phyloP scores from a whole-genome alignment of 2,888 invertebrate genomes.

The Philereme transversata region DNA sequence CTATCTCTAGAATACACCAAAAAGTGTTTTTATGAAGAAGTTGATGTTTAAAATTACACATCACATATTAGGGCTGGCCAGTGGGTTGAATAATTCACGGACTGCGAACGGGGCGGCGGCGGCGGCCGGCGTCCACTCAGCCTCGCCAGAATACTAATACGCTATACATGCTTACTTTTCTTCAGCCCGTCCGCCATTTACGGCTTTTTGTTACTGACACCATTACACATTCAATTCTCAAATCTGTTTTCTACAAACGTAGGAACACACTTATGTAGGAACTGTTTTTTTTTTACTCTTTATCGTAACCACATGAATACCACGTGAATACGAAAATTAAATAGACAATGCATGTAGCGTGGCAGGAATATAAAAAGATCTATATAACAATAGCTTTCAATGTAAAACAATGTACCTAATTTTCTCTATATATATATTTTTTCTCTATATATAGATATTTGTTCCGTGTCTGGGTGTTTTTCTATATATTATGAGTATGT shows the following conservation, averaged over 20 bases:
- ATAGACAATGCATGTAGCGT: not conserved
- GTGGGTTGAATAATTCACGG: constrained; percentile 63
- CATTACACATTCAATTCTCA: constrained; percentile 33
- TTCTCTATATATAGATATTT: too few relatives aligned
- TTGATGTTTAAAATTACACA: constrained; percentile 54
- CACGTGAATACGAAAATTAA: not conserved
- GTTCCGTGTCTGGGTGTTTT: too few relatives aligned
- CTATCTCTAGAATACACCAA: constrained; percentile 2
- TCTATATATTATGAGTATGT: too few relatives aligned
- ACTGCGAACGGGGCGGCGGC: constrained; percentile 45
- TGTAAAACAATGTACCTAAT: not conserved
- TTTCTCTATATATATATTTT: too few relatives aligned
- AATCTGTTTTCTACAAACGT: constrained; percentile 32
- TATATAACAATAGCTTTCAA: not conserved
- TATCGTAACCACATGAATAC: not conserved
- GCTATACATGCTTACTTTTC: constrained; percentile 45
- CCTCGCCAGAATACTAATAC: constrained; percentile 60
- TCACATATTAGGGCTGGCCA: constrained; percentile 56
- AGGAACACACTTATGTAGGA: constrained; percentile 8
- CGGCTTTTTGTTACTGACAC: constrained; percentile 33
- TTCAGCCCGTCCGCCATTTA: constrained; percentile 39
- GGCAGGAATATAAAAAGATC: not conserved
- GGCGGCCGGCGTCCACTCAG: constrained; percentile 44
- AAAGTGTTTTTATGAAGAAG: constrained; percentile 36
- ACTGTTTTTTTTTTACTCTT: not conserved